phyloP scores from a whole-genome alignment of 2,888 invertebrate species.

The Agrochola lychnidis region DNA sequence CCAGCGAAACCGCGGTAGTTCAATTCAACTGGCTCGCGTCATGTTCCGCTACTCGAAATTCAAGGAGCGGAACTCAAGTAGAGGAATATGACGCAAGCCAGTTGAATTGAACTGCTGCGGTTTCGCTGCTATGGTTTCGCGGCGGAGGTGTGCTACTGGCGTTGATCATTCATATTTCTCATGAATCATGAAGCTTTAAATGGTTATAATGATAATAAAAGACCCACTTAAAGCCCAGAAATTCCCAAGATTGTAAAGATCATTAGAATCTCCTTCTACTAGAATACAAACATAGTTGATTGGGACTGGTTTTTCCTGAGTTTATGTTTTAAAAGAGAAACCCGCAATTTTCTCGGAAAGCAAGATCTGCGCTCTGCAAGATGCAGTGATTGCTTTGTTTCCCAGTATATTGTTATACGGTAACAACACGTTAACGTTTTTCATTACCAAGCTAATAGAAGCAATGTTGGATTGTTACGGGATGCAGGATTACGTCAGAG shows the following conservation, averaged over 20 bases:
- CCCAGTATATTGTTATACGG: constrained; percentile 30
- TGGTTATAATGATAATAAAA: background rate
- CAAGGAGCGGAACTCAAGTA: too few species aligned
- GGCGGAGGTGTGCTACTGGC: too few species aligned
- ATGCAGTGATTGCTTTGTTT: constrained; percentile 43
- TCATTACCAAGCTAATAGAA: constrained; percentile 44
- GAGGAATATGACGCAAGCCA: too few species aligned
- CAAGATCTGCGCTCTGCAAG: constrained; percentile 12
- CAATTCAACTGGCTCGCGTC: too few species aligned
- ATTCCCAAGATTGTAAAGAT: constrained; percentile 18
- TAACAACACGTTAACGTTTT: constrained; percentile 35
- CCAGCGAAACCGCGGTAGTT: too few species aligned
- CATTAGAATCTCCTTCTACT: constrained; percentile 14
- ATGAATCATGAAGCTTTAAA: constrained; percentile 1
- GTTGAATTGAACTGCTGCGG: too few species aligned
- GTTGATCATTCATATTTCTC: background rate
- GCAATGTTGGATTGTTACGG: constrained; percentile 28
- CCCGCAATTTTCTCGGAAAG: constrained; percentile 7
- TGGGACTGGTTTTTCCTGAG: constrained; percentile 22
- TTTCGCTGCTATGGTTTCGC: too few species aligned
- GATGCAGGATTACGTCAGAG: constrained; percentile 43
- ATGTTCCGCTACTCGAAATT: too few species aligned
- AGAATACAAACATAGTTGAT: constrained; percentile 2
- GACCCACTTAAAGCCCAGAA: background rate
- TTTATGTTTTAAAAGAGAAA: constrained; percentile 17